Percentiles rank a stretch among this genome's conserved stretches.
phyloP scores from a whole-genome alignment of 2,888 invertebrate species.

The Drosophila histrio region DNA sequence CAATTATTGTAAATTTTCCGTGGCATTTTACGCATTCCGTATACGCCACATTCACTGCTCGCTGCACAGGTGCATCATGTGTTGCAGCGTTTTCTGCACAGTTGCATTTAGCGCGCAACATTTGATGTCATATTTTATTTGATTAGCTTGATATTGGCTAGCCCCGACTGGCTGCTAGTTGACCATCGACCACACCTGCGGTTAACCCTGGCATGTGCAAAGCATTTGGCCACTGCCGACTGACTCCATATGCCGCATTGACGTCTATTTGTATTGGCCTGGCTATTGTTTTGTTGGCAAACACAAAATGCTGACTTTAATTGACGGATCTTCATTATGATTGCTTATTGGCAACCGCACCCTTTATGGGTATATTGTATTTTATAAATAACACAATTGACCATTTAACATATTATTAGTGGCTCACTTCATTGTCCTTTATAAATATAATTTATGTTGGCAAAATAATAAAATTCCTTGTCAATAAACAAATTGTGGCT shows the following conservation, averaged over 20 bases:
- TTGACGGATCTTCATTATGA: slow-evolving; percentile 14
- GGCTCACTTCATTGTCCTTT: too few species aligned
- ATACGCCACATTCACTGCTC: slow-evolving; percentile 22
- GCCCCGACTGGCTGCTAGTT: slow-evolving; percentile 13
- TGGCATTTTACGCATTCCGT: slow-evolving; percentile 23
- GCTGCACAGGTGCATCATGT: slow-evolving; percentile 1
- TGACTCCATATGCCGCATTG: background rate
- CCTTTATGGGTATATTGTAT: background rate
- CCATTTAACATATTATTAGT: background rate
- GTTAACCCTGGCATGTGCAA: slow-evolving; percentile 15
- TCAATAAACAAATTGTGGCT: slow-evolving; percentile 16
- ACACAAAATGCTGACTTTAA: slow-evolving; percentile 29
- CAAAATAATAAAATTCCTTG: slow-evolving; percentile 7
- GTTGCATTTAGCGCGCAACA: slow-evolving; percentile 9
- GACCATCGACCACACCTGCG: slow-evolving; percentile 29
- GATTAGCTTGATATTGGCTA: slow-evolving; percentile 38
- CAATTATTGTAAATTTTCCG: slow-evolving; percentile 37
- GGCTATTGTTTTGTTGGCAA: background rate
- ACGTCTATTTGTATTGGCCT: slow-evolving; percentile 20
- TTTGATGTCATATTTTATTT: slow-evolving; percentile 52
- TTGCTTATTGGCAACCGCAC: background rate
- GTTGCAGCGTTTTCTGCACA: background rate
- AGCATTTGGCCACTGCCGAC: background rate
- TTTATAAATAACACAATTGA: background rate
- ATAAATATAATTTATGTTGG: slow-evolving; percentile 15